These are phyloP conservation scores for Aphis gossypii DNA, from an alignment of 1,140 invertebrate species.

Conservation along the genomic window DNA sequence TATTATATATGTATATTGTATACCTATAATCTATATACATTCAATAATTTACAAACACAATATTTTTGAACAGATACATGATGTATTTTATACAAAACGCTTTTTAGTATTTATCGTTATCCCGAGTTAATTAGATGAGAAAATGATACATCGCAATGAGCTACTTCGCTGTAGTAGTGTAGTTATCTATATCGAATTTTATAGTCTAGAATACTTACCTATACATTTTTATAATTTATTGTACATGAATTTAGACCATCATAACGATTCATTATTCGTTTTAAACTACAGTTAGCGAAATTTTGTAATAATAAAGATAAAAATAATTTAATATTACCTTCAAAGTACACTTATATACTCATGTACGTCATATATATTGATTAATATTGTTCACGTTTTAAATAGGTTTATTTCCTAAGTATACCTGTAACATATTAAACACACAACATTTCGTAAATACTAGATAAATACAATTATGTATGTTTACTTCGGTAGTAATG, in stretches of 20 bases:
- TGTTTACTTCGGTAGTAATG: neutral
- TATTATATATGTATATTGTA: too few species aligned
- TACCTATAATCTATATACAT: too few species aligned
- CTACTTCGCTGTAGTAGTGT: neutral
- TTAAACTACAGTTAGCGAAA: neutral
- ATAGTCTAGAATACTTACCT: neutral
- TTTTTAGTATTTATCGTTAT: neutral
- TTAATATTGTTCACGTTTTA: neutral
- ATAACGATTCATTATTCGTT: neutral
- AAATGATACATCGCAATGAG: neutral
- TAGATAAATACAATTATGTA: neutral
- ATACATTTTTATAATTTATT: too few species aligned
- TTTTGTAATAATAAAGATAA: neutral
- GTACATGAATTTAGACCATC: too few species aligned
- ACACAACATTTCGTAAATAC: neutral
- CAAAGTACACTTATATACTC: neutral
- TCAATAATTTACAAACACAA: too few species aligned
- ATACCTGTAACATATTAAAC: neutral
- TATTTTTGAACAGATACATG: too few species aligned
- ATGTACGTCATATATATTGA: neutral
- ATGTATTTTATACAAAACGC: too few species aligned
- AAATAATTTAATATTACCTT: neutral
- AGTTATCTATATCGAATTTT: neutral
- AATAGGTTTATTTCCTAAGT: neutral
- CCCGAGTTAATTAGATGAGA: too few species aligned